Conservation (phyloP, 2,797 vertebrate species). For the Sciurus carolinensis region DNA sequence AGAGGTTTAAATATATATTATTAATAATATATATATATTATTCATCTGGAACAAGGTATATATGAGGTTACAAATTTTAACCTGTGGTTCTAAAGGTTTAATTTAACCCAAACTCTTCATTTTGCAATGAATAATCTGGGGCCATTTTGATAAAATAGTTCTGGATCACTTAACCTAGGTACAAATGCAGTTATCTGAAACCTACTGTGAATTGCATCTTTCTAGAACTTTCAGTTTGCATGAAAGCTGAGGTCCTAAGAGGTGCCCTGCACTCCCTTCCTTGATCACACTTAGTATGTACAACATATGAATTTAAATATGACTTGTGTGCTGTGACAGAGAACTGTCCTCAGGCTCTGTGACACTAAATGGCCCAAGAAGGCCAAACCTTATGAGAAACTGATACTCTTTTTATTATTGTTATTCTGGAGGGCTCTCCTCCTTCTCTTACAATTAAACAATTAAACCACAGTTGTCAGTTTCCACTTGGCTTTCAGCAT, state of each 20-base stretch:
- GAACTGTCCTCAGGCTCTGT: no score
- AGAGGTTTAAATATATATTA: background rate
- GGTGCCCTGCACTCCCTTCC: background rate
- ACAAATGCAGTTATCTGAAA: background rate
- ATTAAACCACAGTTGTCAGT: background rate
- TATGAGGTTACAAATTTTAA: background rate
- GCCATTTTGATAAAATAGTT: background rate
- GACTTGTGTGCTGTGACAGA: background rate
- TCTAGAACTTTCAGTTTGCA: background rate
- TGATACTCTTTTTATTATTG: background rate
- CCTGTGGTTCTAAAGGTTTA: background rate
- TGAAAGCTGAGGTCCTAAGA: background rate
- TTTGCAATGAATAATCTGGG: background rate
- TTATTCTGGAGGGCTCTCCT: background rate
- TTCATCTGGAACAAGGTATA: background rate
- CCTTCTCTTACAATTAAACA: constrained; percentile 10
- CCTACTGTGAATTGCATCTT: background rate
- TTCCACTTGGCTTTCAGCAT: background rate
- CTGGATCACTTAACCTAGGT: background rate
- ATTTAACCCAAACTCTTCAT: background rate
- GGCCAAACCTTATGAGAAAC: background rate
- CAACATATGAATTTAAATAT: background rate
- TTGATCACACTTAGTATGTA: background rate
- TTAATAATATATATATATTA: background rate
- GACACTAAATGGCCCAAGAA: background rate